Evolutionary conservation across 1,140 invertebrate species (phyloP), one percentile per base, ranked within the genome.

Genomic region (Aphelinus certus): DNA sequence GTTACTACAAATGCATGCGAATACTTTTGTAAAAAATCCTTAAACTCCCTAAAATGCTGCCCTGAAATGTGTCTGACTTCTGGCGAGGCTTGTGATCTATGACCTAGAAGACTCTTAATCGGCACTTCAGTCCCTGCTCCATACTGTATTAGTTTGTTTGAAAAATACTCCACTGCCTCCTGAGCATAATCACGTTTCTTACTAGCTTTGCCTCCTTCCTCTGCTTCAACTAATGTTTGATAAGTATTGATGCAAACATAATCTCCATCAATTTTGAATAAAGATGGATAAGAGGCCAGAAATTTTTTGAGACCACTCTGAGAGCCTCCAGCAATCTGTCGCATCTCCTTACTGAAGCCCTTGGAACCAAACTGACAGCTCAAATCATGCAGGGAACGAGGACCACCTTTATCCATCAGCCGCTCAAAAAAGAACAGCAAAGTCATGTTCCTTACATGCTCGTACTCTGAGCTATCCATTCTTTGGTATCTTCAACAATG

Each of bases 301-400:
- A 96, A 95, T 86, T 98, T 98, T 84, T 96, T 96, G 45, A 98
- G 89, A 61, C 96, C 96, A 81, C 95, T 95, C 85, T 97, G 96
- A 74, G 95, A 97, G 76, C 96, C 96, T 64, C 96, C 96, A 81
- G 96, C 96, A 80, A 98, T 97, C 88, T 97, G 95, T 78, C 95
- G 90, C 95, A 96, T 96, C 89, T 98, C 96, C 90, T 96, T 97
- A 2, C 96, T 97, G 84, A 98, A 98, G 67, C 96, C 96, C 88
- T 97, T 97, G 74, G 96, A 96, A 81, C 96, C 96, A 88, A 98
- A 98, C 88, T 98, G 96, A 88, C 97, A 98, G 83, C 95, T 97
- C 73, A 98, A 90, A 89, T 98, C 97, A 87, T 98, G 97, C 77
- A 98, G 89, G 61, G 96, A 97, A 83, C 97, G 91, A 72, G 95